Conservation (phyloP, 1,140 invertebrate genomes). For the Zaprionus nigranus region DNA sequence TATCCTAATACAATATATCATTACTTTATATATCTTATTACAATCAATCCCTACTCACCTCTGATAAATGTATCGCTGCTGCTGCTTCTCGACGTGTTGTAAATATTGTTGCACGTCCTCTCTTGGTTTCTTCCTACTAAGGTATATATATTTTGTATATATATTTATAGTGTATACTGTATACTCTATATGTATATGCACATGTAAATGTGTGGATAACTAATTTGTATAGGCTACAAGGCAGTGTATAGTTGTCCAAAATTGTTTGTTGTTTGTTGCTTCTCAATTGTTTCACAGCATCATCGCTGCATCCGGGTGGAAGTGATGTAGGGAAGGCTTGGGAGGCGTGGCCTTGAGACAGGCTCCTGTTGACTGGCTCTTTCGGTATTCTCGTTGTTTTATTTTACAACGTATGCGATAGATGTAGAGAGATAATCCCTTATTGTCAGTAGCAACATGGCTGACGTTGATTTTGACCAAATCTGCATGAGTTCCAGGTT, state of each 20-base stretch:
- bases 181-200: constrained; percentile 19
- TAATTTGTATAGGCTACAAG: constrained; percentile 64
- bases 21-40: background rate
- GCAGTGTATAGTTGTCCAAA: constrained; percentile 80
- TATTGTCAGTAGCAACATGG: constrained; percentile 75
- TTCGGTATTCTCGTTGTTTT: constrained; percentile 43
- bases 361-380: background rate
- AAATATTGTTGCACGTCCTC: constrained; percentile 45
- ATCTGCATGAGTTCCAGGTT: constrained; percentile 81
- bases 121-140: constrained; percentile 18
- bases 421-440: constrained; percentile 81
- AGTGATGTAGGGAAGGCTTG: constrained; percentile 1
- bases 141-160: constrained; percentile 46
- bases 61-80: constrained; percentile 33
- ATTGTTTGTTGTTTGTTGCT: constrained; percentile 26
- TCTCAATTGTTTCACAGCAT: constrained; percentile 8
- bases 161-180: constrained; percentile 16
- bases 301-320: background rate
- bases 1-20: too few species aligned
- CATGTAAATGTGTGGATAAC: constrained; percentile 7
- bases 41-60: constrained; percentile 39
- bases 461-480: constrained; percentile 67
- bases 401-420: constrained; percentile 84
- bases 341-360: background rate
- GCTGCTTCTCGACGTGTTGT: constrained; percentile 27